Base-by-base conservation (phyloP, 1,140 invertebrate species). In the Drosophila navojoa region DNA sequence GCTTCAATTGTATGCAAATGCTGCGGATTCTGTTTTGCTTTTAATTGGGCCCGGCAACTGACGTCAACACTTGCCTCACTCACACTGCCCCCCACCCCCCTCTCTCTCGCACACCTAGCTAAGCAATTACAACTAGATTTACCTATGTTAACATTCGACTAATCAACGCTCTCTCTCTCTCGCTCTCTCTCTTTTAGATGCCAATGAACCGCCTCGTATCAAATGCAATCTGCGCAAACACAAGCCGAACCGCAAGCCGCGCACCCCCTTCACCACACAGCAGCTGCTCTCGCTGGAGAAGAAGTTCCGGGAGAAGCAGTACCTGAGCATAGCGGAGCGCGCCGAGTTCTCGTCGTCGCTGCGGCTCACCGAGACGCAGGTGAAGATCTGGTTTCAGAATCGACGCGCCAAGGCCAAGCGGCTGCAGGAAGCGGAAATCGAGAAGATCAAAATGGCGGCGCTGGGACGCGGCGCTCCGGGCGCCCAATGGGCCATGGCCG, bases 381-480 rank as follows among this genome's bases (percentile, higher is more conserved):
- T 98, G 59, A 99, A 98, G 94, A 99, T 98, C 81, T 99, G 98
- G 98, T 99, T 99, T 92, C 98, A 99, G 95, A 99, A 99, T 92
- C 94, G 98, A 6, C 93, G 98, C 45, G 98, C 98, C 55, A 99
- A 99, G 93, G 97, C 97, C 77, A 99, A 99, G 92, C 94, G 98
- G 22, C 94, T 99, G 7, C 97, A 98, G 91, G 98, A 99, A 92
- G 97, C 98, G 32, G 98, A 98, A 94, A 95, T 98, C 77, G 97
- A 97, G 92, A 97, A 97, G 92, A 92, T 97, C 74, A 95, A 96
- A 92, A 96, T 97, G 95, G 95, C 95, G 11, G 93, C 94, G 2
- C 92, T 95, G 55, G 92, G 94, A 47, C 94, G 91, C 3, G 91
- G 90, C 5, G 91, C 82, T 1, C 91, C 91, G 2, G 91, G 91